Conservation (phyloP, 2,888 invertebrate species). For the Sesamia inferens region DNA sequence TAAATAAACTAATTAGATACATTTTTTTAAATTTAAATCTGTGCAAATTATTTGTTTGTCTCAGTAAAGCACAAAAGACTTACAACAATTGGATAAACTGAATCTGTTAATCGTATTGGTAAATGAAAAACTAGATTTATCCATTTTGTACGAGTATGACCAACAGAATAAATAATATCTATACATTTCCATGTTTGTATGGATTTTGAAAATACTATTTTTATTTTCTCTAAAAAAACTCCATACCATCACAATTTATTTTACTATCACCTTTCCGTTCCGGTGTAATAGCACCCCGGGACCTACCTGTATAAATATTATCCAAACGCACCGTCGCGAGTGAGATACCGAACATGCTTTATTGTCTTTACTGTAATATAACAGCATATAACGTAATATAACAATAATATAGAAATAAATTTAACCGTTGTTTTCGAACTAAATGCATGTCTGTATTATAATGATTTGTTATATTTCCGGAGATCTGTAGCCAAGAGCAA, state of each 20-base stretch:
- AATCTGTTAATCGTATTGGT: neutral
- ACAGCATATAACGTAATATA: constrained; percentile 65
- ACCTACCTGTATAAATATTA: constrained; percentile 79
- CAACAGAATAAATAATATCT: neutral
- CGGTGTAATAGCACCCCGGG: constrained; percentile 69
- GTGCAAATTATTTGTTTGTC: neutral
- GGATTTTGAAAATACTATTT: neutral
- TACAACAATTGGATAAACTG: neutral
- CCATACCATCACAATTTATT: neutral
- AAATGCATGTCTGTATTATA: constrained; percentile 48
- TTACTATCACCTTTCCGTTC: constrained; percentile 34
- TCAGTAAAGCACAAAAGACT: too few relatives aligned
- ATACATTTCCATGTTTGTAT: too few relatives aligned
- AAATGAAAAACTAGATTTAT: neutral
- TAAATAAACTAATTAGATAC: neutral
- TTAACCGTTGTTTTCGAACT: constrained; percentile 51
- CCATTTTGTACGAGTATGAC: neutral
- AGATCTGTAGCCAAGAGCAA: constrained; percentile 15
- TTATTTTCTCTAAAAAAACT: neutral
- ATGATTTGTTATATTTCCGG: constrained; percentile 48
- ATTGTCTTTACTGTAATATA: constrained; percentile 68
- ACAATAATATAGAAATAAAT: constrained; percentile 64
- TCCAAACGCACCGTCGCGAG: constrained; percentile 76
- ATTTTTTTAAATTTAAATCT: too few relatives aligned
- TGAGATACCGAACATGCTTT: constrained; percentile 78